phyloP scores from a whole-genome alignment of 2,888 invertebrate genomes.

The Iselma pallidipennis region DNA sequence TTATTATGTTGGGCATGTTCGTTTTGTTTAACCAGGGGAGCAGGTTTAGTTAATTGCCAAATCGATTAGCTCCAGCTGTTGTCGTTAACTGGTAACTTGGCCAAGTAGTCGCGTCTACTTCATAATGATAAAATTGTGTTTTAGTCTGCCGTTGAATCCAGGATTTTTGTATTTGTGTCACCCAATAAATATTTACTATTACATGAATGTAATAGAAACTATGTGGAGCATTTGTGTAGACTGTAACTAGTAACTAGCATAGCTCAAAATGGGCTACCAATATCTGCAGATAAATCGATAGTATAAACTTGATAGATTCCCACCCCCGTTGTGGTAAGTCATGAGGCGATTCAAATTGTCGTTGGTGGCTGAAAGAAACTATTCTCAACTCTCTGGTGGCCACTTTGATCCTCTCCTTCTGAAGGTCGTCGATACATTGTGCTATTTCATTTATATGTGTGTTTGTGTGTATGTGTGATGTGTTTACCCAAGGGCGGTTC shows the following conservation, averaged over 20 bases:
- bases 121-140: too few relatives aligned
- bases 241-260: too few relatives aligned
- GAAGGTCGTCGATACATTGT: background rate
- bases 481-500: slow-evolving; percentile 15
- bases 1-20: background rate
- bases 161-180: too few relatives aligned
- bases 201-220: too few relatives aligned
- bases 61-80: background rate
- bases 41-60: background rate
- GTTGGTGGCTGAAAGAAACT: background rate
- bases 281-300: background rate
- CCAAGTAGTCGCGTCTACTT: background rate
- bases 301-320: background rate
- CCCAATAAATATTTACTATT: too few relatives aligned
- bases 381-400: background rate
- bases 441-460: slow-evolving; percentile 17
- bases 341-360: background rate
- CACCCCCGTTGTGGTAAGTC: background rate
- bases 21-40: background rate
- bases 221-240: too few relatives aligned
- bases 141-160: too few relatives aligned
- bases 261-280: background rate
- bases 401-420: background rate
- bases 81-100: background rate
- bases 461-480: slow-evolving; percentile 10